Base-by-base conservation (phyloP, 2,888 invertebrate genomes). In the Epistrophe eligans region DNA sequence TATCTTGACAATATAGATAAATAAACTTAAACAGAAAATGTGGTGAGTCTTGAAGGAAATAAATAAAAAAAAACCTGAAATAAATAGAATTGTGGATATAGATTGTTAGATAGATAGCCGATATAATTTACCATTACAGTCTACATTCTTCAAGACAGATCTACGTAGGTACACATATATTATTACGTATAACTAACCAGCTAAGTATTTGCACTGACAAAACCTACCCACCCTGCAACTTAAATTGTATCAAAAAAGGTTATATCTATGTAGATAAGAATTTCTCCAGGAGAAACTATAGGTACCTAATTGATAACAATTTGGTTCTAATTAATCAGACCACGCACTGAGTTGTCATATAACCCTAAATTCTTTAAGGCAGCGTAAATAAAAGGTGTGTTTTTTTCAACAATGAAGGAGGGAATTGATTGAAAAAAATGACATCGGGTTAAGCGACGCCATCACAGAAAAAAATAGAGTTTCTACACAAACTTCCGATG, bases 41-140 rank as follows among this genome's bases (percentile, higher is more conserved):
- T 8, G n/a, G 3, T 45, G 19, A 45, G 28, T 62, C 24, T 43
- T 58, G 17, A 35, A 24, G 24, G 9, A 28, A 3, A 24, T 24
- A 45, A 45, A 4, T 10, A 17, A 17, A 66, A 48, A 66, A 70
- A 48, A 66, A 70, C 70, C 40, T 40, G 70, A 70, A 28, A 15
- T 70, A n/a, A n/a, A n/a, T 70, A 28, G 67, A 67, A 67, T 50
- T 38, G 50, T 19, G 17, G 35, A 50, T 66, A 24, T 24, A 66
- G 48, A 66, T 66, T 52, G 50, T 15, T 70, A 38, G 17, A 66
- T 66, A 48, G 67, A 55, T 70, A 55, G 40, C 11, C 11, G 13
- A 35, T 52, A 55, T 55, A 70, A 38, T 17, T 38, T 19, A n/a
- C 38, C 38, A 70, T 70, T 55, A 24, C 55, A 70, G 70, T 55